phyloP scores from a whole-genome alignment of 92 coral and sea anemone genomes.

The Heteractis magnifica region DNA sequence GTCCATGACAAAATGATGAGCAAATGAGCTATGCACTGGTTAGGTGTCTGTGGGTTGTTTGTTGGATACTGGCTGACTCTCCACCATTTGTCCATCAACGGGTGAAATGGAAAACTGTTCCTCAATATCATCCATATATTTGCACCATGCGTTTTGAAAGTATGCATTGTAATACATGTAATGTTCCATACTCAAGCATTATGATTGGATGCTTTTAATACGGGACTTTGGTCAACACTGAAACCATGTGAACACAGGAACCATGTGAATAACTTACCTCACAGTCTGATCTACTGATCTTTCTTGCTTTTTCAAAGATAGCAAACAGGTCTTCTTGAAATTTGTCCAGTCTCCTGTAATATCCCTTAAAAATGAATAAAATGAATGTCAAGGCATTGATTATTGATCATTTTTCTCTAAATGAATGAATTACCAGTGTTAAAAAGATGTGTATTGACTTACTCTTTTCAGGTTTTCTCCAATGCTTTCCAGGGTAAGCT shows the following conservation, averaged over 20 bases:
- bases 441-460: neutral
- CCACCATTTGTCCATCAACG: no score
- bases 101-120: no score
- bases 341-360: constrained; percentile 86
- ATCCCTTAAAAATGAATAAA: constrained; percentile 49
- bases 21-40: no score
- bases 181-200: no score
- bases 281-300: constrained; percentile 76
- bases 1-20: no score
- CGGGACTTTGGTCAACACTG: neutral
- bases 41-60: no score
- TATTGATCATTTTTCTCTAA: neutral
- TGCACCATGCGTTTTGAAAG: no score
- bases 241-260: neutral
- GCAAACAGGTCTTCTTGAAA: constrained; percentile 94
- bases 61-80: no score
- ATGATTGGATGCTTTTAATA: neutral
- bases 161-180: no score
- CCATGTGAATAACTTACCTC: constrained; percentile 54
- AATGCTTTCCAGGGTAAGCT: constrained; percentile 56
- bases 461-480: constrained; percentile 87
- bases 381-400: neutral
- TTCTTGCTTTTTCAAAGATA: constrained; percentile 88
- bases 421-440: no score
- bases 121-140: no score